A percentile compares a stretch with the other conserved stretches of the same genome.
phyloP scores from a whole-genome alignment of 2,888 invertebrate species.

The Stenichneumon culpator region DNA sequence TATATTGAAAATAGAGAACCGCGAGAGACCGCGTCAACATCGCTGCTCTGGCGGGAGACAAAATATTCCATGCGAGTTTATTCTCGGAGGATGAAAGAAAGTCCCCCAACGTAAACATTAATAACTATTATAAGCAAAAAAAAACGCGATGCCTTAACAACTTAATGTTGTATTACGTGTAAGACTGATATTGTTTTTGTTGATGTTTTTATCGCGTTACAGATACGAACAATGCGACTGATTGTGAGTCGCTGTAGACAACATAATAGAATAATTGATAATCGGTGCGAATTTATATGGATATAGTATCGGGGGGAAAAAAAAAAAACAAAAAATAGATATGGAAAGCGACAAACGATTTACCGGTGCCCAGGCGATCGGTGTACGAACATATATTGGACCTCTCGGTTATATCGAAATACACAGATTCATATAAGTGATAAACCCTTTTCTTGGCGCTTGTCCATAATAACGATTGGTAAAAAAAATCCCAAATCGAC shows the following conservation, averaged over 20 bases:
- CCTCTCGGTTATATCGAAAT: conserved; percentile 23
- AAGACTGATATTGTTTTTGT: conserved; percentile 80
- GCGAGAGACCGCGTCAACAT: neutral
- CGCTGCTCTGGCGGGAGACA: conserved; percentile 15
- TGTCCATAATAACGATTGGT: neutral
- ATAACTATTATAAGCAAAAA: conserved; percentile 68
- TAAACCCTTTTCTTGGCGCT: neutral
- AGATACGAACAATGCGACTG: conserved; percentile 54
- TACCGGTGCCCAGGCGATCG: neutral
- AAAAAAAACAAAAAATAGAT: neutral
- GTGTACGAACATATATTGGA: neutral
- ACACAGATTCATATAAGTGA: conserved; percentile 17
- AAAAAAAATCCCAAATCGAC: conserved; percentile 1
- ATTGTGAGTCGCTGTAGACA: conserved; percentile 31
- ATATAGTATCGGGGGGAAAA: neutral
- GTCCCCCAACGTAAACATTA: neutral
- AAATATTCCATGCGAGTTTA: conserved; percentile 29
- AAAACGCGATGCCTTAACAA: conserved; percentile 75
- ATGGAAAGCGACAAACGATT: neutral
- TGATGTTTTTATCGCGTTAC: conserved; percentile 60
- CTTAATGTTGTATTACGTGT: conserved; percentile 79
- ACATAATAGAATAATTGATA: conserved; percentile 1
- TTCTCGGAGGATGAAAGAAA: conserved; percentile 1
- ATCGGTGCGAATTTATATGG: conserved; percentile 39
- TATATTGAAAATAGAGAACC: conserved; percentile 19